These are phyloP conservation scores for Hofmannophila pseudospretella DNA, from an alignment of 2,888 invertebrate species.

Conservation along the genomic window DNA sequence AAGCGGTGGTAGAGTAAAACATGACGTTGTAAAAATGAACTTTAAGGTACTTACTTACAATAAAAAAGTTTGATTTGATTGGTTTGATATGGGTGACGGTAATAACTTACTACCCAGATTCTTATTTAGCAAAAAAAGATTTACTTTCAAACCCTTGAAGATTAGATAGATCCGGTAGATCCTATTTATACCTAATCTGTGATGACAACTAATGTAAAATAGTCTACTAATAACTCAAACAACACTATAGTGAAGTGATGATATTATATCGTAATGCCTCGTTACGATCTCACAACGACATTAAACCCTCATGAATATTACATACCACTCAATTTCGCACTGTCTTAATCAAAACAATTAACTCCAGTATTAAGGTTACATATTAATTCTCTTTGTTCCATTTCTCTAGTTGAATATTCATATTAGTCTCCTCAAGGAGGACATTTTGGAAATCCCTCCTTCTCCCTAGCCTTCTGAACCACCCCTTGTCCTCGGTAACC, in stretches of 20 bases:
- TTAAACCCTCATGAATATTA: conserved; percentile 31
- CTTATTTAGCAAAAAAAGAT: too few species aligned
- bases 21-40: too few species aligned
- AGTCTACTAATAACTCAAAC: too few species aligned
- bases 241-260: background rate
- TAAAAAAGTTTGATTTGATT: too few species aligned
- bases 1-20: too few species aligned
- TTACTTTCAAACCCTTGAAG: too few species aligned
- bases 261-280: background rate
- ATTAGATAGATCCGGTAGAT: too few species aligned
- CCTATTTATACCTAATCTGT: too few species aligned
- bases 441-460: conserved; percentile 21
- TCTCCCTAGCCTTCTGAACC: conserved; percentile 10
- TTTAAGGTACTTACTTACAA: too few species aligned
- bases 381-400: conserved; percentile 41
- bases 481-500: conserved; percentile 36
- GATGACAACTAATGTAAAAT: too few species aligned
- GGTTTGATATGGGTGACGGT: too few species aligned
- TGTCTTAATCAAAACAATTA: conserved; percentile 37
- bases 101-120: too few species aligned
- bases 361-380: conserved; percentile 29
- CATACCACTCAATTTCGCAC: conserved; percentile 46
- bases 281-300: conserved; percentile 5
- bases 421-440: conserved; percentile 31
- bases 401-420: conserved; percentile 42